phyloP scores from a whole-genome alignment of 2,888 invertebrate genomes.

The Lomographa bimaculata region DNA sequence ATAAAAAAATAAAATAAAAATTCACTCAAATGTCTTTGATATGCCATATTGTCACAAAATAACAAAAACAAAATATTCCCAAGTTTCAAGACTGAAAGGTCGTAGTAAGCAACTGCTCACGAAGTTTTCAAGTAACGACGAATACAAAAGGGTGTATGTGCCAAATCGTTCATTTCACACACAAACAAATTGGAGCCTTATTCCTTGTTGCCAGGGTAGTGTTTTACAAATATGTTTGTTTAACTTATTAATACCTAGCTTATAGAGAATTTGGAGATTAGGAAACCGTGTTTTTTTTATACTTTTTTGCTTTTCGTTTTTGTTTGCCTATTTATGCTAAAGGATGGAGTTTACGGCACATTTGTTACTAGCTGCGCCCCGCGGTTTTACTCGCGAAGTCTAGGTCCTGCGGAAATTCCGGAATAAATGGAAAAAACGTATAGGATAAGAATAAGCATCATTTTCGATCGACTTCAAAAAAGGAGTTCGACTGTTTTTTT shows the following conservation, averaged over 20 bases:
- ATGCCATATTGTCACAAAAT: too few relatives aligned
- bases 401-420: too few relatives aligned
- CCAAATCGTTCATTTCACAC: slow-evolving; percentile 36
- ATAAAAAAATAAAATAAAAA: too few relatives aligned
- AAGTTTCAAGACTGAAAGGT: slow-evolving; percentile 58
- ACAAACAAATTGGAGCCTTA: slow-evolving; percentile 41
- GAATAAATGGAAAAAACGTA: too few relatives aligned
- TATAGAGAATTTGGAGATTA: slow-evolving; percentile 78
- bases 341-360: slow-evolving; percentile 15
- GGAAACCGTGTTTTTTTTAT: slow-evolving; percentile 62
- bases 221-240: slow-evolving; percentile 38
- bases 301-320: slow-evolving; percentile 44
- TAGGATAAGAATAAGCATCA: too few relatives aligned
- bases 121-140: slow-evolving; percentile 58
- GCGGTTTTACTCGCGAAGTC: too few relatives aligned
- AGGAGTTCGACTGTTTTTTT: too few relatives aligned
- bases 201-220: slow-evolving; percentile 12
- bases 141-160: slow-evolving; percentile 55
- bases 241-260: slow-evolving; percentile 74
- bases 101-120: slow-evolving; percentile 60
- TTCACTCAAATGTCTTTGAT: too few relatives aligned
- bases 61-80: slow-evolving; percentile 25
- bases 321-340: slow-evolving; percentile 44
- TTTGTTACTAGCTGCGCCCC: too few relatives aligned
- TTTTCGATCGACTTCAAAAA: too few relatives aligned